These are phyloP conservation scores for Pissodes strobi DNA, from an alignment of 1,140 invertebrate genomes.

Conservation along the genomic window DNA sequence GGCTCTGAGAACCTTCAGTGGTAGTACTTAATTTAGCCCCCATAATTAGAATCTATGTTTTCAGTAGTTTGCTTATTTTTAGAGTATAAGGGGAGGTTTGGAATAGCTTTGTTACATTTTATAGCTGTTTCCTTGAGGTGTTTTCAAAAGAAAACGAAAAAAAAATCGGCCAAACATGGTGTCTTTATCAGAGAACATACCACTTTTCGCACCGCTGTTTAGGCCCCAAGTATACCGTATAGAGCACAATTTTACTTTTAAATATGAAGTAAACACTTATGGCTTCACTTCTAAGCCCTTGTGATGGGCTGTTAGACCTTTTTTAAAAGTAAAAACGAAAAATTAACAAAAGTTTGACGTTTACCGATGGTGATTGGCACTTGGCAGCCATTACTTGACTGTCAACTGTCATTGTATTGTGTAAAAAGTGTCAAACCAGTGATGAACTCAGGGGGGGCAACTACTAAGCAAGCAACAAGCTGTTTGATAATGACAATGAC, in stretches of 20 bases:
- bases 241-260: background rate
- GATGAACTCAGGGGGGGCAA: too few species aligned
- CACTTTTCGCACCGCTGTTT: background rate
- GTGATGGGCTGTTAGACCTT: background rate
- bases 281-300: too few species aligned
- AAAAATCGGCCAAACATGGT: slow-evolving; percentile 6
- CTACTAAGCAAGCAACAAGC: too few species aligned
- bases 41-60: slow-evolving; percentile 58
- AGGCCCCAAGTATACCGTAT: background rate
- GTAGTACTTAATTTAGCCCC: slow-evolving; percentile 83
- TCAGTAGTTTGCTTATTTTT: background rate
- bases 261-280: background rate
- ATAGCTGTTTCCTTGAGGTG: background rate
- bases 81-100: background rate
- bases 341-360: slow-evolving; percentile 13
- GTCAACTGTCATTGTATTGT: too few species aligned
- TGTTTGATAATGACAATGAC: too few species aligned
- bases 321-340: slow-evolving; percentile 7
- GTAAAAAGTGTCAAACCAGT: too few species aligned
- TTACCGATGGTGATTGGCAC: background rate
- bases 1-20: slow-evolving; percentile 69
- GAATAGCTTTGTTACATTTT: slow-evolving; percentile 27
- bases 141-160: slow-evolving; percentile 26
- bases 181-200: slow-evolving; percentile 1
- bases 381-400: slow-evolving; percentile 8